These are phyloP conservation scores for Dromas ardeola DNA, from an alignment of 2,113 vertebrate genomes.

Conservation along the genomic window DNA sequence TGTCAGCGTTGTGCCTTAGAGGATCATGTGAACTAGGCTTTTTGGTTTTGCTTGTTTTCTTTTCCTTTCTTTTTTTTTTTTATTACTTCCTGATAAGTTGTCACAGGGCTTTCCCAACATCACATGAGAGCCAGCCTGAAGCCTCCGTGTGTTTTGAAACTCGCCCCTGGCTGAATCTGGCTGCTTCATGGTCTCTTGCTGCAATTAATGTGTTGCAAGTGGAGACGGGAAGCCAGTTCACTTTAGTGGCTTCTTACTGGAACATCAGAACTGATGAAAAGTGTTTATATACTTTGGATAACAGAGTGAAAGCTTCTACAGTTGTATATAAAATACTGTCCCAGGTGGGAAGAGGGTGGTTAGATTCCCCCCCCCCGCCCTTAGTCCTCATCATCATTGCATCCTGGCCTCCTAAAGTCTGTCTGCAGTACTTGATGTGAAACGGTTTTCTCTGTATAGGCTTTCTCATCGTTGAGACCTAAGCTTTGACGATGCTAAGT, in stretches of 20 bases:
- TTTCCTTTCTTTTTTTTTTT: neutral
- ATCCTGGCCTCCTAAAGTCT: neutral
- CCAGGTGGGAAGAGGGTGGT: neutral
- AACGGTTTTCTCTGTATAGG: neutral
- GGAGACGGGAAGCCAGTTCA: neutral
- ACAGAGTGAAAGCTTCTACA: neutral
- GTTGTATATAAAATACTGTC: neutral
- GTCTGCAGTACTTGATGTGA: neutral
- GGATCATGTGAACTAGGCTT: neutral
- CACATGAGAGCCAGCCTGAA: conserved; percentile 5
- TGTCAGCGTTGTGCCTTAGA: neutral
- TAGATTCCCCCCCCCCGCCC: neutral
- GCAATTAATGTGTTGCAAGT: neutral
- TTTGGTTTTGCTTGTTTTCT: neutral
- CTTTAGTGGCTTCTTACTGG: neutral
- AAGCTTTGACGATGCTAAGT: neutral
- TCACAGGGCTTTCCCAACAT: neutral
- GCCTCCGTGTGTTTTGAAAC: neutral
- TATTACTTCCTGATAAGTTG: neutral
- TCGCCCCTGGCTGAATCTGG: neutral
- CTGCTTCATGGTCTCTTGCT: neutral
- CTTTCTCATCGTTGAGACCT: neutral
- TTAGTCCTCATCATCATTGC: neutral
- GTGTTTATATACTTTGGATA: neutral
- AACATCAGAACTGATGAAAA: neutral